phyloP scores from a whole-genome alignment of 2,113 vertebrate genomes.

The Chloropsis cyanopogon region DNA sequence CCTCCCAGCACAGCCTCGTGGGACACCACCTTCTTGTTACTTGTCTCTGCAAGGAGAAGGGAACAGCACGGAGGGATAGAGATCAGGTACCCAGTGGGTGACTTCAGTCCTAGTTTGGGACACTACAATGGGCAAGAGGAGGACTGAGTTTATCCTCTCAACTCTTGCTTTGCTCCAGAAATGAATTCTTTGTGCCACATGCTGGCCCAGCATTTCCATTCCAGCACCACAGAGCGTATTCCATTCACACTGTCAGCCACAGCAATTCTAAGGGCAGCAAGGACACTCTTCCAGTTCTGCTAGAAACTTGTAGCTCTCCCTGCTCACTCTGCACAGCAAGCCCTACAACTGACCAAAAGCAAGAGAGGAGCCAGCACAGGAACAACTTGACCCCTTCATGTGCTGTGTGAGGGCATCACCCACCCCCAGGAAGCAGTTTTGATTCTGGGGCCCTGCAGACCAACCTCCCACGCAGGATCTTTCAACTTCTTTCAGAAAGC shows the following conservation, averaged over 20 bases:
- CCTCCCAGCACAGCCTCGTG: slow-evolving; percentile 92
- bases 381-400: not conserved
- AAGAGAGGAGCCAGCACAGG: not conserved
- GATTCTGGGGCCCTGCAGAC: not conserved
- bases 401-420: not conserved
- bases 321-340: not conserved
- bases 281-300: not conserved
- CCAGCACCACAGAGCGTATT: not conserved
- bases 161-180: not conserved
- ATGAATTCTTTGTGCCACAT: not conserved
- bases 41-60: slow-evolving; percentile 65
- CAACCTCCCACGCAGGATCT: not conserved
- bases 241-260: not conserved
- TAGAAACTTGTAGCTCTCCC: not conserved
- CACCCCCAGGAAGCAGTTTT: not conserved
- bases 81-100: not conserved
- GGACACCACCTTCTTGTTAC: slow-evolving; percentile 81
- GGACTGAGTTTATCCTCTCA: not conserved
- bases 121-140: not conserved
- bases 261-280: not conserved
- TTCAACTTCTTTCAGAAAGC: not conserved
- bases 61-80: not conserved
- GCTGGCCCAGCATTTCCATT: not conserved
- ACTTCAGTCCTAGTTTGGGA: not conserved
- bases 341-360: not conserved